Evolutionary conservation across 2,113 vertebrate species (phyloP), one percentile per base, ranked within the genome.

Genomic region (Sceloporus tristichus): DNA sequence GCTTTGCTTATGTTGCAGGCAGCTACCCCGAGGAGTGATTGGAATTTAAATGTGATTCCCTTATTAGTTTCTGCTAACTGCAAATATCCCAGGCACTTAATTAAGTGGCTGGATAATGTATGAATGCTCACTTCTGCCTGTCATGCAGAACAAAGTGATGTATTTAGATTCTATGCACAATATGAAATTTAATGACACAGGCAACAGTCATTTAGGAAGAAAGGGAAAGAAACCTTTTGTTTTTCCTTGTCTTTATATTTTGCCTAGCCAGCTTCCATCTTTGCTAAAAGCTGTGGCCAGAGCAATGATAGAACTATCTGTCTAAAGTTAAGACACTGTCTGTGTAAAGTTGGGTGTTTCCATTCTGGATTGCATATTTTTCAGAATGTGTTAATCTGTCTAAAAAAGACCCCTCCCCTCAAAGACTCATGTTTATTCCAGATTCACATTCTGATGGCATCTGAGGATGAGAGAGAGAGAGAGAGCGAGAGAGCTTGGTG

Each of bases 61-160:
- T 97, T 97, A 97, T 97, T 97, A 97, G 97, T 97, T 97, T 97
- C 96, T 97, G 95, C 96, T 97, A 97, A 97, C 97, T 96, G 96
- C 97, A 97, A 97, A 97, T 97, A 97, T 97, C 96, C 96, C 93
- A 96, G 96, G 94, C 96, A 97, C 96, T 97, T 97, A 97, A 97
- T 97, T 97, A 97, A 97, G 96, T 96, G 96, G 94, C 96, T 97
- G 95, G 97, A 96, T 97, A 97, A 97, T 97, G 96, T 97, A 96
- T 96, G 96, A 97, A 97, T 96, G 97, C 95, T 97, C 97, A 97
- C 95, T 97, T 97, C 96, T 96, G 91, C 95, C 97, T 97, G 96
- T 97, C 97, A 97, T 96, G 96, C 96, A 97, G 96, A 97, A 97
- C 97, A 97, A 97, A 97, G 95, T 96, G 96, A 97, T 97, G 95